Evolutionary conservation across 2,113 vertebrate species (phyloP), one percentile per base, ranked within the genome.

Genomic region (Cavia porcellus): DNA sequence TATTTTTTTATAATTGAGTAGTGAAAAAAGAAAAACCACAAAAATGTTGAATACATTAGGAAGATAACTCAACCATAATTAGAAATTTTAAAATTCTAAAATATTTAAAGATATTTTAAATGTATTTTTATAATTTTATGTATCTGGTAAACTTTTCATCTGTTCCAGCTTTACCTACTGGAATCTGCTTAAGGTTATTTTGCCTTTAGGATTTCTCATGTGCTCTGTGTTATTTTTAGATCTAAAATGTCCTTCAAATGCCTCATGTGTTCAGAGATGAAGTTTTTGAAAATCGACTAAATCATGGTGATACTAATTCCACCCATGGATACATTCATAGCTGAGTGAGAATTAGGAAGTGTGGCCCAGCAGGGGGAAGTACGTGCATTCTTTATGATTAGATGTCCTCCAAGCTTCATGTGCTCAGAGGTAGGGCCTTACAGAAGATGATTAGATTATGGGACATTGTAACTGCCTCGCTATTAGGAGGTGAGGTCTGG

Each of bases 81-180:
- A 24, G 38, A 87, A 35, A 50, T 87, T 88, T 91, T 82, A 28
- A 59, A 70, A 62, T 80, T 80, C 12, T 45, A 80, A 92, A 75
- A 20, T 62, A 66, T 90, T 22, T 81, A 90, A 50, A 90, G 42
- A 13, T 68, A 86, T 93, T 77, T 93, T 92, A 62, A 81, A 62
- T 61, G 22, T 86, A 22, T 74, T 61, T 86, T 81, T 77, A 45
- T 62, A 83, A 15, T 35, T 96, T 85, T 90, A 6, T 38, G 10
- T 88, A 22, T 77, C 35, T 96, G 82, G 30, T 17, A 89, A 72
- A 72, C 17, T 70, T 92, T 8, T 13, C 25, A 24, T 83, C 32
- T 70, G 93, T 82, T 30, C 20, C 25, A 81, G 32, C 5, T 47
- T 96, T 89, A 77, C 15, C 38, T 82, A 11, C 52, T 86, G 13